Conservation (phyloP, 2,888 invertebrate species). For the Thymelicus acteon region DNA sequence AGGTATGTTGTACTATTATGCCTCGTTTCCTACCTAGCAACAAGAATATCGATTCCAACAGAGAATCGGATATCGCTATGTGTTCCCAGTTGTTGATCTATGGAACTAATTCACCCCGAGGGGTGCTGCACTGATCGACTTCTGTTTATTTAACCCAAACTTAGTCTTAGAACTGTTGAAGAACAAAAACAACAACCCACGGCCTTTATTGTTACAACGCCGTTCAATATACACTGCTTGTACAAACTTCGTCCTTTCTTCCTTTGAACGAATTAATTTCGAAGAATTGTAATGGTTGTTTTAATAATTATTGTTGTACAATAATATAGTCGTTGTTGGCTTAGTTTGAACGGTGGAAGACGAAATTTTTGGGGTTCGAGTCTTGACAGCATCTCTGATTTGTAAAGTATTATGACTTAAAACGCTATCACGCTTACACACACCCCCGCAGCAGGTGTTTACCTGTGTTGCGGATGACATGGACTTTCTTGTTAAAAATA, state of each 20-base stretch:
- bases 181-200: slow-evolving; percentile 69
- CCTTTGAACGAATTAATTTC: slow-evolving; percentile 14
- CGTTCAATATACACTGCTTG: slow-evolving; percentile 56
- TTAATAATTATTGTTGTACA: slow-evolving; percentile 53
- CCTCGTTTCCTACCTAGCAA: not conserved
- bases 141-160: slow-evolving; percentile 61
- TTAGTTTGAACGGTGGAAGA: no score
- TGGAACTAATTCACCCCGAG: slow-evolving; percentile 34
- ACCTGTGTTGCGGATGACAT: no score
- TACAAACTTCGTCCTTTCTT: slow-evolving; percentile 12
- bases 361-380: no score
- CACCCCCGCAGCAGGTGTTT: no score
- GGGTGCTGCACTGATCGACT: slow-evolving; percentile 50
- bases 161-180: slow-evolving; percentile 48
- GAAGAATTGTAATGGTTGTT: slow-evolving; percentile 40
- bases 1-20: no score
- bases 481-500: no score
- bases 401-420: no score
- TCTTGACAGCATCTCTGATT: no score
- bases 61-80: slow-evolving; percentile 22
- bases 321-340: no score
- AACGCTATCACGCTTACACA: no score
- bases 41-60: slow-evolving; percentile 23
- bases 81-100: slow-evolving; percentile 26
- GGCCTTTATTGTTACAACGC: slow-evolving; percentile 69